Base-by-base conservation (phyloP, 2,797 vertebrate species). In the Xenopus petersii region DNA sequence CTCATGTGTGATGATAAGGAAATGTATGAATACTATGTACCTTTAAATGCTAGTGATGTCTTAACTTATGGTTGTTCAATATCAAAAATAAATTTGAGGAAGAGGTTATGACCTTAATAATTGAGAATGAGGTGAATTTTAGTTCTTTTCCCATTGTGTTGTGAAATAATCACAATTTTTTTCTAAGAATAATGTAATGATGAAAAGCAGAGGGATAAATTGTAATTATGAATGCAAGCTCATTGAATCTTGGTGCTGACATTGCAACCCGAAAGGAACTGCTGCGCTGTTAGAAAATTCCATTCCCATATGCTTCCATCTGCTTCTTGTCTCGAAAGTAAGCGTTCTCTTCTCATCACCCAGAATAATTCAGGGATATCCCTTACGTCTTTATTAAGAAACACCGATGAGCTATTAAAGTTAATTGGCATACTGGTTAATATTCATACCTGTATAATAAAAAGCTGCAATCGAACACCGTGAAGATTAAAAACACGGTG, bases 171-270 rank as follows among this genome's bases (percentile, higher is more conserved):
- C 8, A 36, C 36, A 5, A 33, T 21, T 21, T 21, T 21, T 42
- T 5, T 30, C 36, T 42, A 42, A 42, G 36, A 42, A 42, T 42
- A 42, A 42, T 42, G 36, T 42, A 42, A 42, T 5, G 6, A 42
- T 42, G 36, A 42, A 42, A 42, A 42, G 36, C 36, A 42, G 36
- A 42, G 61, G 64, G 47, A 71, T 67, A 47, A 67, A 49, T 61
- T 42, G 59, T 67, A 72, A 67, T 77, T 67, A 67, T 55, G 71
- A 71, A 11, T 71, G 71, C 47, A 13, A 59, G 48, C 21, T 55
- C 58, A 63, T 77, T 67, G 12, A 63, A 48, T 60, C 56, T 77
- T 55, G 48, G 3, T 71, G 75, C 75, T 76, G 75, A 76, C 68
- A 71, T 12, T 47, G 75, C 63, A 76, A 13, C 59, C 46, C 1